Conservation (phyloP, 2,888 invertebrate genomes). For the Palloptera scutellata region DNA sequence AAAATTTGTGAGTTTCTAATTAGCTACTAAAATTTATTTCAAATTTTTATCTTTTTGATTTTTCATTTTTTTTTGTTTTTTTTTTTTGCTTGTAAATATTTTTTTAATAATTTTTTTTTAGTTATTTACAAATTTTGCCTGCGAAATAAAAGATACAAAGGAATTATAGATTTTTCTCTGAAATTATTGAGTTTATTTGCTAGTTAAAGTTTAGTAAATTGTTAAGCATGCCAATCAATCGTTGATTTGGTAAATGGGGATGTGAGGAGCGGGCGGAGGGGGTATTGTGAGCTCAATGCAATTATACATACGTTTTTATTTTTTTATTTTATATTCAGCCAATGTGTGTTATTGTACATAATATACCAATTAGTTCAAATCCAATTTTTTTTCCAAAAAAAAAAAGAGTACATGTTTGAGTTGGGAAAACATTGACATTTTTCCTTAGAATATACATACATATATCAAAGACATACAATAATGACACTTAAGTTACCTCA, state of each 20-base stretch:
- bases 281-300: neutral
- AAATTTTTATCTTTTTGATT: neutral
- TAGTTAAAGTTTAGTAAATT: constrained; percentile 1
- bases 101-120: neutral
- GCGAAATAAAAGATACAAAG: constrained; percentile 46
- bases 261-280: neutral
- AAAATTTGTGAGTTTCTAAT: too few species aligned
- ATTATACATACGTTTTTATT: neutral
- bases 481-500: too few species aligned
- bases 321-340: neutral
- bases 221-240: constrained; percentile 20
- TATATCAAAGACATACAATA: neutral
- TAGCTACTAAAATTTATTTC: too few species aligned
- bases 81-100: neutral
- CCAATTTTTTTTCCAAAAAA: constrained; percentile 15
- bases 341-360: too few species aligned
- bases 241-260: neutral
- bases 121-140: constrained; percentile 57
- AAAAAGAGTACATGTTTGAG: constrained; percentile 8
- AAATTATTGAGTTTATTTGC: too few species aligned
- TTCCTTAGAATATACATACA: constrained; percentile 3
- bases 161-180: constrained; percentile 6
- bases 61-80: neutral
- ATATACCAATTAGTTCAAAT: too few species aligned
- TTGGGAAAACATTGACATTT: constrained; percentile 9